Percentiles rank a stretch among this genome's conserved stretches.
phyloP scores from a whole-genome alignment of 92 coral and sea anemone genomes.

The Blastomussa wellsi region DNA sequence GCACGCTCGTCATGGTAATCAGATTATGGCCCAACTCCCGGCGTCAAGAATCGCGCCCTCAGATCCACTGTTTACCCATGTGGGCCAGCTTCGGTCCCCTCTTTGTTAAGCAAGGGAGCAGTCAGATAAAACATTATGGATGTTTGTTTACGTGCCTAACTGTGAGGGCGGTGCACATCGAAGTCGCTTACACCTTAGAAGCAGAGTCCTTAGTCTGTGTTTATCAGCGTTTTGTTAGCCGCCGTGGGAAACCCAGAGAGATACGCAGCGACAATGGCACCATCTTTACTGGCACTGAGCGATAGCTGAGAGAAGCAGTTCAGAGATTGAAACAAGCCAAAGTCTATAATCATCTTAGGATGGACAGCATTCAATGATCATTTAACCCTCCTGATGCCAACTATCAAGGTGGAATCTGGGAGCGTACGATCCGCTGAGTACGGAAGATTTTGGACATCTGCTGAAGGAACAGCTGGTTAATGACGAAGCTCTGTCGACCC shows the following conservation, averaged over 20 bases:
- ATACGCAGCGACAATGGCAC: conserved; percentile 41
- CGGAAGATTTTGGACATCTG: conserved; percentile 7
- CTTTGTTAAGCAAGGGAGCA: conserved; percentile 14
- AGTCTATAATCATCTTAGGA: conserved; percentile 6
- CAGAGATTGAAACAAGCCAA: conserved; percentile 22
- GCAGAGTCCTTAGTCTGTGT: not conserved
- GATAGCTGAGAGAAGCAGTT: conserved; percentile 36
- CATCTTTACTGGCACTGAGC: conserved; percentile 32
- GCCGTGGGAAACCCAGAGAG: conserved; percentile 26
- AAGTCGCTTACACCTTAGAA: conserved; percentile 1
- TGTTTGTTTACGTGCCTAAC: conserved; percentile 6
- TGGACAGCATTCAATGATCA: conserved; percentile 20
- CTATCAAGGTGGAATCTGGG: conserved; percentile 61
- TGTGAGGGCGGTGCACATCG: conserved; percentile 23
- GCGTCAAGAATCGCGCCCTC: not conserved
- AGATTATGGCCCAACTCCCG: not conserved
- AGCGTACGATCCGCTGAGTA: not conserved
- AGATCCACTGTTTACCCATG: not conserved
- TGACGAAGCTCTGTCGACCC: conserved; percentile 26
- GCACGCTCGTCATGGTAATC: too few species aligned
- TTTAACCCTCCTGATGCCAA: conserved; percentile 57
- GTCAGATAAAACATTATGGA: conserved; percentile 2
- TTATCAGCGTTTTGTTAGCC: conserved; percentile 16
- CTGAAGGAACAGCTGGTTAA: too few species aligned
- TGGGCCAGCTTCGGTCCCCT: too few species aligned